Conservation (phyloP, 2,797 vertebrate species). For the Sphenopsis melanotis region DNA sequence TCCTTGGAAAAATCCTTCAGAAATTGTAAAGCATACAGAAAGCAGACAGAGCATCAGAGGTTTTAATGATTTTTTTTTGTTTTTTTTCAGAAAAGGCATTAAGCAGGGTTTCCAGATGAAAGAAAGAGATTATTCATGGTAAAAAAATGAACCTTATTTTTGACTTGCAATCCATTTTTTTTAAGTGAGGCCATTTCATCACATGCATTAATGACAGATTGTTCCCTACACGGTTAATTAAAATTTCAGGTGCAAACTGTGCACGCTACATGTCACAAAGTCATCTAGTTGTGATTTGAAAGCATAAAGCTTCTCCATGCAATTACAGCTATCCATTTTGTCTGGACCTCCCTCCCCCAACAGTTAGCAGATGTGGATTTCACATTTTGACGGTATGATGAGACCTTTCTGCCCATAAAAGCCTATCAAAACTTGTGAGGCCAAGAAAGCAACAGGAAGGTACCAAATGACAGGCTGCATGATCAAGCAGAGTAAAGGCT, state of each 20-base stretch:
- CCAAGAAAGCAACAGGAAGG: not conserved
- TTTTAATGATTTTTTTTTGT: not conserved
- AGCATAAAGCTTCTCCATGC: not conserved
- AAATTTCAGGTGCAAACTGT: not conserved
- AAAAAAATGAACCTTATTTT: conserved; percentile 24
- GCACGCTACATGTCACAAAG: not conserved
- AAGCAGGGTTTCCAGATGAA: not conserved
- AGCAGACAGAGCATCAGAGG: not conserved
- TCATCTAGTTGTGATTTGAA: not conserved
- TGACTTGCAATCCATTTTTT: not conserved
- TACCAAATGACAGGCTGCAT: not conserved
- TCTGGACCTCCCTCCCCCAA: not conserved
- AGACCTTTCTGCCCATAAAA: not conserved
- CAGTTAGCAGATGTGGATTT: not conserved
- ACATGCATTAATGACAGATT: not conserved
- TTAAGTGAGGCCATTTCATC: not conserved
- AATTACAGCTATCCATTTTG: not conserved
- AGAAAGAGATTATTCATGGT: not conserved
- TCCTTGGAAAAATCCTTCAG: conserved; percentile 77
- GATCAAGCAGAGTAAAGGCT: conserved; percentile 2
- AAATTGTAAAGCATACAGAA: conserved; percentile 57
- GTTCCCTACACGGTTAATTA: not conserved
- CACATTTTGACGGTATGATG: not conserved
- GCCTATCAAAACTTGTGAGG: conserved; percentile 5
- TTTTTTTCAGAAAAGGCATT: not conserved